Conservation (phyloP, 2,113 vertebrate genomes). For the Aramus guarauna region DNA sequence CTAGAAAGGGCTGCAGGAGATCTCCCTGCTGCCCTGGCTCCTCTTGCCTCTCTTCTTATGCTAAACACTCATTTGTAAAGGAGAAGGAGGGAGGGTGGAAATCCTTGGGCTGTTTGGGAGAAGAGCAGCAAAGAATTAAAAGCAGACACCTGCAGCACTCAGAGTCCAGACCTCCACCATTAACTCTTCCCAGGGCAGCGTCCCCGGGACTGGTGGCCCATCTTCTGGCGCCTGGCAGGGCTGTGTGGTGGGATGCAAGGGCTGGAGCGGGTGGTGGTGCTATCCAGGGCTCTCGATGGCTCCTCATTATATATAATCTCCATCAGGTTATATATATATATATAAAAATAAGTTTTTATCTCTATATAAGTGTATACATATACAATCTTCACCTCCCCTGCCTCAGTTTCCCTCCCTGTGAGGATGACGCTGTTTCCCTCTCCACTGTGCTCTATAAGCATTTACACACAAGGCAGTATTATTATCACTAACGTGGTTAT, state of each 20-base stretch:
- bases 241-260: neutral
- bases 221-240: neutral
- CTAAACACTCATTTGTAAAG: conserved; percentile 68
- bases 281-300: neutral
- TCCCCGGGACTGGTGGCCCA: neutral
- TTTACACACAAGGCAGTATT: neutral
- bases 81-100: conserved; percentile 36
- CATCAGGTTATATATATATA: neutral
- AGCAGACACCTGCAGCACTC: neutral
- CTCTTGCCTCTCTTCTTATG: conserved; percentile 65
- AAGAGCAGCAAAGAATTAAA: conserved; percentile 43
- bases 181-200: conserved; percentile 37
- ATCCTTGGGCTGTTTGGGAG: conserved; percentile 24
- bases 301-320: neutral
- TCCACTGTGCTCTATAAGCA: neutral
- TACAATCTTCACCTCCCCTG: neutral
- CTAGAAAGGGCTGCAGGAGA: conserved; percentile 41
- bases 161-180: neutral
- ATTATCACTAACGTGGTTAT: neutral
- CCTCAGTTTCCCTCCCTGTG: neutral
- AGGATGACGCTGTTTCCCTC: neutral
- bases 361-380: too few relatives aligned
- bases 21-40: conserved; percentile 23
- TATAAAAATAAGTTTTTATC: neutral
- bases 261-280: neutral